These are phyloP conservation scores for Hydractinia symbiolongicarpus DNA, from an alignment of 30 jellyfish, hydroid and myxozoan genomes.

Conservation along the genomic window DNA sequence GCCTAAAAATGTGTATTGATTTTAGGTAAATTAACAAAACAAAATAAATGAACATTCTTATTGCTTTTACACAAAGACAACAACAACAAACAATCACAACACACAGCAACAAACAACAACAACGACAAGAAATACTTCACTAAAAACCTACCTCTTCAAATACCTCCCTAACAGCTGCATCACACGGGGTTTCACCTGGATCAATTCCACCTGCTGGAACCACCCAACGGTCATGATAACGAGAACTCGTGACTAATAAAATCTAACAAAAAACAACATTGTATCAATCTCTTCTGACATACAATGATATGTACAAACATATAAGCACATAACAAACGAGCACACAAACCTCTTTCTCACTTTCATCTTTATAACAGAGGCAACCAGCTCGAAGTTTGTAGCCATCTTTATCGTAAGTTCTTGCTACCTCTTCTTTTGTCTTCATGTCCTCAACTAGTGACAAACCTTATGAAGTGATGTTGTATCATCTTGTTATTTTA, in stretches of 20 bases:
- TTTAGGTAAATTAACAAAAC: background rate
- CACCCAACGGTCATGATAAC: slow-evolving; percentile 50
- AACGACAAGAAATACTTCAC: background rate
- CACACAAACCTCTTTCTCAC: slow-evolving; percentile 44
- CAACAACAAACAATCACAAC: too few relatives aligned
- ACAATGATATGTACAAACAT: background rate
- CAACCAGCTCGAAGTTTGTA: slow-evolving; percentile 83
- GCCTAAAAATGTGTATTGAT: slow-evolving; percentile 31
- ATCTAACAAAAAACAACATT: slow-evolving; percentile 28
- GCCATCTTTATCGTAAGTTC: slow-evolving; percentile 72
- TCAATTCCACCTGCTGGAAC: slow-evolving; percentile 85
- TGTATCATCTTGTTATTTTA: too few relatives aligned
- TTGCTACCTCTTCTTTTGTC: slow-evolving; percentile 29
- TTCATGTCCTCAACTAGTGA: too few relatives aligned
- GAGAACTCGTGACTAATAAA: slow-evolving; percentile 62
- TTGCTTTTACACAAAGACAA: background rate
- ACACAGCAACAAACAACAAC: too few relatives aligned
- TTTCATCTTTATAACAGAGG: slow-evolving; percentile 61
- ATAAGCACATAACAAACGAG: background rate
- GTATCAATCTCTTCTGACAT: too few relatives aligned
- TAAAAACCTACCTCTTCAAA: slow-evolving; percentile 58
- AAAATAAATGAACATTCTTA: background rate
- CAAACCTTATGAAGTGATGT: too few relatives aligned
- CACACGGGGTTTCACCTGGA: slow-evolving; percentile 51
- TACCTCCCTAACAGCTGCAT: slow-evolving; percentile 77